A percentile compares a stretch with the other conserved stretches of the same genome.
Evolutionary conservation across 2,888 invertebrate species (phyloP).

Genomic region (Noctua janthe): DNA sequence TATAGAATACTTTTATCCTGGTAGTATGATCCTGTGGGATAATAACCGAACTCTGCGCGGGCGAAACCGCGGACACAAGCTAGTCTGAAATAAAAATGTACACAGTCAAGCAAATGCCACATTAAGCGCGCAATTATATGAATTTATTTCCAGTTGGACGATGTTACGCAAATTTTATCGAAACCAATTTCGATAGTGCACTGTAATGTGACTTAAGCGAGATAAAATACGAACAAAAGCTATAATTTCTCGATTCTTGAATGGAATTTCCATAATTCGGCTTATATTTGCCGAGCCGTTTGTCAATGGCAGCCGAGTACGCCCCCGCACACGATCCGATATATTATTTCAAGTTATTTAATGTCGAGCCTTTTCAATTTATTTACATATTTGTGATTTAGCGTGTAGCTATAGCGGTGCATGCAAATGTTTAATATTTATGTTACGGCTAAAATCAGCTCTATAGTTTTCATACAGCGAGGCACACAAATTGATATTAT

Average conservation of each 20-base stretch:
- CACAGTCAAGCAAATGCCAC: constrained; percentile 73
- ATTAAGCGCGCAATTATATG: constrained; percentile 84
- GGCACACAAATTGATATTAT: constrained; percentile 11
- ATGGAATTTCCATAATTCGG: constrained; percentile 85
- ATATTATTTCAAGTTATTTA: constrained; percentile 79
- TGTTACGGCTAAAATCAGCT: constrained; percentile 49
- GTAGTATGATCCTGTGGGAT: no score
- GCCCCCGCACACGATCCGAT: constrained; percentile 63
- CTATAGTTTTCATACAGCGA: constrained; percentile 30
- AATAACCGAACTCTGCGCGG: no score
- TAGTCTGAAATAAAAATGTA: constrained; percentile 62
- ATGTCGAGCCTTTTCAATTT: constrained; percentile 73
- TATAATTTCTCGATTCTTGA: constrained; percentile 84
- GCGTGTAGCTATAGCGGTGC: constrained; percentile 63
- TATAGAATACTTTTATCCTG: no score
- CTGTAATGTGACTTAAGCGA: constrained; percentile 79
- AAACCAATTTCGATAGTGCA: constrained; percentile 88
- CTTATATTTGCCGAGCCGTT: constrained; percentile 81
- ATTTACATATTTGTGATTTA: constrained; percentile 77
- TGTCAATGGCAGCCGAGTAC: constrained; percentile 73
- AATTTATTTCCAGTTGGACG: constrained; percentile 84
- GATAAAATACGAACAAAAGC: constrained; percentile 83
- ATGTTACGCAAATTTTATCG: constrained; percentile 85
- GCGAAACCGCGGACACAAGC: no score
- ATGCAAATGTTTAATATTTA: constrained; percentile 67